These are phyloP conservation scores for Characodon lateralis DNA, from an alignment of 2,797 vertebrate genomes.

Conservation along the genomic window DNA sequence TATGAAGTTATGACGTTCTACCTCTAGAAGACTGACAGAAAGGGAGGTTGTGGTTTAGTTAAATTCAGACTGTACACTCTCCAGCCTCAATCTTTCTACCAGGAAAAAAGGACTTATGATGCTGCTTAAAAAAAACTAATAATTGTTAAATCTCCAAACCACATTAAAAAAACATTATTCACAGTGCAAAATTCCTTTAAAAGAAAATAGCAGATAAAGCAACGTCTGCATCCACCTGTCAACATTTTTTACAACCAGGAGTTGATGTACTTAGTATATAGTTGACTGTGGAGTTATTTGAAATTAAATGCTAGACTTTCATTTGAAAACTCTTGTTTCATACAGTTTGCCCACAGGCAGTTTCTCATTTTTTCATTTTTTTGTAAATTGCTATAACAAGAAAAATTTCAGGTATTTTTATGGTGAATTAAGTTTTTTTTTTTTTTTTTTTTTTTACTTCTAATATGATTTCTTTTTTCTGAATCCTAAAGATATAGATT, in stretches of 20 bases:
- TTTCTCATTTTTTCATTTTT: too few species aligned
- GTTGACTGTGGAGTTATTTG: too few species aligned
- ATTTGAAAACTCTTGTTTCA: too few species aligned
- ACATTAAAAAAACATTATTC: not conserved
- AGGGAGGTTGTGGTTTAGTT: not conserved
- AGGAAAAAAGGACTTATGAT: not conserved
- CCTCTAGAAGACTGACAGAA: not conserved
- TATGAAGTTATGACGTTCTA: conserved; percentile 3
- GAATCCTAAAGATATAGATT: too few species aligned
- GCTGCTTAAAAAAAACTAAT: not conserved
- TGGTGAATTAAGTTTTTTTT: too few species aligned
- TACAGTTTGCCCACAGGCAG: too few species aligned
- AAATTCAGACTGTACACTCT: not conserved
- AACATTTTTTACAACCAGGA: not conserved
- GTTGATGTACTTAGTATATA: too few species aligned
- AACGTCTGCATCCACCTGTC: not conserved
- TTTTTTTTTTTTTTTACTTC: too few species aligned
- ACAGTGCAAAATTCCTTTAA: not conserved
- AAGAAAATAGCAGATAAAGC: not conserved
- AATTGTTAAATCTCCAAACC: not conserved
- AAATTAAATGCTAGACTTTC: too few species aligned
- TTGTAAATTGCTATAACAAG: too few species aligned
- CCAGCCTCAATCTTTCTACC: not conserved
- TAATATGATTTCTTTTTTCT: too few species aligned
- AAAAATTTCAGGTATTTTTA: too few species aligned